phyloP scores from a whole-genome alignment of 2,113 vertebrate genomes.

The Leucoraja erinaceus region DNA sequence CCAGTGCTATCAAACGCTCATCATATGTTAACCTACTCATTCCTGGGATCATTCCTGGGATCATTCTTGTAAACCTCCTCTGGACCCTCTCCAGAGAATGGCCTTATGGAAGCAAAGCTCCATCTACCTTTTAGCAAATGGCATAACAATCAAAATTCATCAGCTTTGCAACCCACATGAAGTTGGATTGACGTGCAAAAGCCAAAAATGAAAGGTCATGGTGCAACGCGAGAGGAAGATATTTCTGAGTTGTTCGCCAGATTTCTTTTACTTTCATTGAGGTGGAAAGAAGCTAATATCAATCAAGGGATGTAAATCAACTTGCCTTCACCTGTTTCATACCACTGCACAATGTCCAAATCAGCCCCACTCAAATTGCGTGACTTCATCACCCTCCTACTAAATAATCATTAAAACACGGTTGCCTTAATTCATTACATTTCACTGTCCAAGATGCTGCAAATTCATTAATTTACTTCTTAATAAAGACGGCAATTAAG shows the following conservation, averaged over 20 bases:
- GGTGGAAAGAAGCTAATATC: neutral
- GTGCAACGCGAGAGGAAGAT: no score
- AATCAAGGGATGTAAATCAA: neutral
- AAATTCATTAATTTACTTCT: slow-evolving; percentile 32
- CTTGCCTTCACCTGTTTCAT: neutral
- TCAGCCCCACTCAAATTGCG: neutral
- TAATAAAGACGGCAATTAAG: slow-evolving; percentile 14
- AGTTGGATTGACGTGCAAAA: neutral
- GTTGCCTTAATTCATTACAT: neutral
- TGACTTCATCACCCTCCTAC: neutral
- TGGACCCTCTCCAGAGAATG: no score
- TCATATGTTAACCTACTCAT: no score
- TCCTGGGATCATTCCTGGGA: no score
- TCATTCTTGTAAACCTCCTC: no score
- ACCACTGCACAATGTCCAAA: neutral
- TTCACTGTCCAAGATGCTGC: neutral
- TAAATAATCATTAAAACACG: neutral
- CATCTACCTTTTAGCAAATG: slow-evolving; percentile 10
- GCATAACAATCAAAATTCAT: neutral
- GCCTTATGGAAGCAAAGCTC: neutral
- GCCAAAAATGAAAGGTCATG: neutral
- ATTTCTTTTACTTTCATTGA: neutral
- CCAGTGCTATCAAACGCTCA: no score
- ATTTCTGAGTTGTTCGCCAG: no score
- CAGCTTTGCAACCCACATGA: neutral